These are phyloP conservation scores for Chymomyza procnemis DNA, from an alignment of 2,888 invertebrate genomes.

Conservation along the genomic window DNA sequence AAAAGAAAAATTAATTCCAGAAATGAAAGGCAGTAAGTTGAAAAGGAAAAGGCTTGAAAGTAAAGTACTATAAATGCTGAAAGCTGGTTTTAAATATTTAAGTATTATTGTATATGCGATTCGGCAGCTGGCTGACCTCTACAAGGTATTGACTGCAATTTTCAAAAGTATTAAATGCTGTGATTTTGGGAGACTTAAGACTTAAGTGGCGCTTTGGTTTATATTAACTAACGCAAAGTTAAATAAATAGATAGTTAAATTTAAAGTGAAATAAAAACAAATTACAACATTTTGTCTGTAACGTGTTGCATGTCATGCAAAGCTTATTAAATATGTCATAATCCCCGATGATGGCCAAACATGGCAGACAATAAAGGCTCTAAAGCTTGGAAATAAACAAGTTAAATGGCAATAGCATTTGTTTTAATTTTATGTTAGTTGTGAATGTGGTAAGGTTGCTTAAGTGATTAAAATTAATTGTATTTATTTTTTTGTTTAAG, in stretches of 20 bases:
- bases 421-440: neutral
- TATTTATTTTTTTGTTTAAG: no score
- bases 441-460: no score
- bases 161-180: no score
- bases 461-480: no score
- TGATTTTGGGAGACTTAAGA: no score
- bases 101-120: no score
- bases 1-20: neutral
- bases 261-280: neutral
- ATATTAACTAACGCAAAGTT: neutral
- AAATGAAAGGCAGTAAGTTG: neutral
- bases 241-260: neutral
- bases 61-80: no score
- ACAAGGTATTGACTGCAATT: no score
- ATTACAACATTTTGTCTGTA: neutral
- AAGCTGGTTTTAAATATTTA: no score
- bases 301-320: neutral
- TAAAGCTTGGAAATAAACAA: neutral
- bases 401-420: neutral
- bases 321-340: neutral
- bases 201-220: no score
- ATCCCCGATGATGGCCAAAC: neutral
- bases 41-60: neutral
- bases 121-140: no score
- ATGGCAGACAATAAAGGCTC: neutral